Conservation (phyloP, 1,140 invertebrate genomes). For the Cryptotermes secundus region DNA sequence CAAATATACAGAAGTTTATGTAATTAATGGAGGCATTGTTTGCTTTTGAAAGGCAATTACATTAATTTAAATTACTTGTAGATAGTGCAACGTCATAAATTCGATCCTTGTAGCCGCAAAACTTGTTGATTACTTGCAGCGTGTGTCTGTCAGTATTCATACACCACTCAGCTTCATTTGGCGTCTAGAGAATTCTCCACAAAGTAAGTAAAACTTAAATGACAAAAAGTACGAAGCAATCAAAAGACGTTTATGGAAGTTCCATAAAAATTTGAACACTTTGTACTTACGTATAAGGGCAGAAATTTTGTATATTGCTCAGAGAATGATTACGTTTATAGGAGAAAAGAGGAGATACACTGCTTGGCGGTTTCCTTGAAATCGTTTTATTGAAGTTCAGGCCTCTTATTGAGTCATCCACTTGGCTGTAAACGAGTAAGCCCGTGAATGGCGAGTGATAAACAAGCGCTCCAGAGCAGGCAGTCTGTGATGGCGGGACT, state of each 20-base stretch:
- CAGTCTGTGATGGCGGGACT: too few species aligned
- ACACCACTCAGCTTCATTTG: too few species aligned
- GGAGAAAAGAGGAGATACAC: not conserved
- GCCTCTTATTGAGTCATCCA: not conserved
- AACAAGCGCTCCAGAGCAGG: not conserved
- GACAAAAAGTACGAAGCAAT: too few species aligned
- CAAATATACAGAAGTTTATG: too few species aligned
- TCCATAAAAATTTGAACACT: not conserved
- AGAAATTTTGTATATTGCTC: not conserved
- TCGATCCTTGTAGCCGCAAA: too few species aligned
- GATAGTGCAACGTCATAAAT: too few species aligned
- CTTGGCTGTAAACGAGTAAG: too few species aligned
- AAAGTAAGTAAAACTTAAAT: too few species aligned
- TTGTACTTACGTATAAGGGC: not conserved
- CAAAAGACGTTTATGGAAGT: not conserved
- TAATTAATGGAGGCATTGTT: too few species aligned
- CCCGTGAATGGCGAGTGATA: not conserved
- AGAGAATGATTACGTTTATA: not conserved
- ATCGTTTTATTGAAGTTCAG: not conserved
- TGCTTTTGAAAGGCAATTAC: too few species aligned
- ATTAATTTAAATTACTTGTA: too few species aligned
- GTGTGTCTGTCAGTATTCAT: not conserved
- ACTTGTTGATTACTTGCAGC: not conserved
- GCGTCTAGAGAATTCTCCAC: too few species aligned
- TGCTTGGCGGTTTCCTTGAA: not conserved